Base-by-base conservation (phyloP, 1,140 invertebrate genomes). In the Ostrea denselamellosa region DNA sequence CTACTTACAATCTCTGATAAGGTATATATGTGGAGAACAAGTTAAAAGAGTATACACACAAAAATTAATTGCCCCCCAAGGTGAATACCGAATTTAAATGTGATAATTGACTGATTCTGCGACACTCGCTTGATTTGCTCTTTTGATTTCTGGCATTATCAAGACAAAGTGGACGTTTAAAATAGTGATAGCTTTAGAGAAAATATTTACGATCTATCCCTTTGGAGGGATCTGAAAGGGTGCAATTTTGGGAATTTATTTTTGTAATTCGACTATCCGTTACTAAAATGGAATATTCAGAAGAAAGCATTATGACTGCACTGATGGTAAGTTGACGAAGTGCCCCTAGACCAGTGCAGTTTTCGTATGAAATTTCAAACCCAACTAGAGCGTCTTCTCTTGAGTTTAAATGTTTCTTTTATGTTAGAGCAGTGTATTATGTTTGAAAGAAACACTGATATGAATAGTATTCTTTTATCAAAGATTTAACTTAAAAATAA, bases 1-100 rank as follows among this genome's bases (percentile, higher is more conserved):
- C 68, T 77, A 12, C 68, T 77, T 77, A 77, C 68, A 28, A 34
- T 14, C 28, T 14, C 68, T 22, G 68, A 77, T 77, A 77, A 77
- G 22, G 9, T 28, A 77, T 77, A 77, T 28, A 77, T 62, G n/a
- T 62, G 14, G 56, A 77, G 28, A 22, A 77, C 68, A 77, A 77
- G 28, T 77, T 25, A 77, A 77, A 22, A 25, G 25, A 62, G 25
- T 77, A n/a, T n/a, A 77, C 22, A 77, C 22, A 25, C 28, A 34
- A 77, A 77, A 77, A 77, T 9, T 25, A 77, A 25, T 28, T 28
- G 25, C 68, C 12, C 22, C 25, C 28, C 68, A 34, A 17, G 5
- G 34, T 44, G 1, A 44, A 34, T 12, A 34, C 68, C 2, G 68
- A 14, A 77, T 14, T 77, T 22, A 28, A 28, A 77, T 77, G 28